Conservation (phyloP, 1,140 invertebrate species). For the Phocides pigmalion region DNA sequence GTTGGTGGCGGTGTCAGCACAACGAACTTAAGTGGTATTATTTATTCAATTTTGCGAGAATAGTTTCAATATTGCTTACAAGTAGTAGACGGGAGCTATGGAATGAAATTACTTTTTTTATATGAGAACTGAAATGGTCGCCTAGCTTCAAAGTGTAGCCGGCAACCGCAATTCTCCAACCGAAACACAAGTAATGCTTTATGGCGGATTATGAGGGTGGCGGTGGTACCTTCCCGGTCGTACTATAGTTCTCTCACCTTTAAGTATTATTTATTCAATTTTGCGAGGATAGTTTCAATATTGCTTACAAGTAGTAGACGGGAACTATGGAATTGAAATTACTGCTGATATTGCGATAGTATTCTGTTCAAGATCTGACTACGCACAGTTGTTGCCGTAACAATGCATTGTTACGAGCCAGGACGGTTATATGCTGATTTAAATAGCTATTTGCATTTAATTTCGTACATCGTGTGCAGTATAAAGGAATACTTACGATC, state of each 20-base stretch:
- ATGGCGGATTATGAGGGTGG: too few relatives aligned
- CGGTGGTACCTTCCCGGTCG: too few relatives aligned
- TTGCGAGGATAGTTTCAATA: background rate
- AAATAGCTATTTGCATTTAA: constrained; percentile 5
- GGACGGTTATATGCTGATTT: background rate
- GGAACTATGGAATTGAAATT: background rate
- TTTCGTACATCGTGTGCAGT: background rate
- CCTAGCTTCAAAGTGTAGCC: too few relatives aligned
- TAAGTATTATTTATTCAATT: too few relatives aligned
- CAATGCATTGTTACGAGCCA: background rate
- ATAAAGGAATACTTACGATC: background rate
- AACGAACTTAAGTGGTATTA: too few relatives aligned
- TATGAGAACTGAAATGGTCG: too few relatives aligned
- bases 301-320: background rate
- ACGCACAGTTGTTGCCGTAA: background rate
- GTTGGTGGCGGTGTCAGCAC: too few relatives aligned
- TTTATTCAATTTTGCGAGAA: background rate
- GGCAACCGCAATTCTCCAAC: too few relatives aligned
- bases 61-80: background rate
- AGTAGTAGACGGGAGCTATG: background rate
- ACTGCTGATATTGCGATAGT: background rate
- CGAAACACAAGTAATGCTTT: too few relatives aligned
- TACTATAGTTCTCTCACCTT: too few relatives aligned
- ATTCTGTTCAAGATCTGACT: constrained; percentile 4
- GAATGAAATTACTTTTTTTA: background rate